Percentiles rank a stretch among this genome's conserved stretches.
Evolutionary conservation across 1,140 invertebrate species (phyloP).

Genomic region (Caenorhabditis inopinata): DNA sequence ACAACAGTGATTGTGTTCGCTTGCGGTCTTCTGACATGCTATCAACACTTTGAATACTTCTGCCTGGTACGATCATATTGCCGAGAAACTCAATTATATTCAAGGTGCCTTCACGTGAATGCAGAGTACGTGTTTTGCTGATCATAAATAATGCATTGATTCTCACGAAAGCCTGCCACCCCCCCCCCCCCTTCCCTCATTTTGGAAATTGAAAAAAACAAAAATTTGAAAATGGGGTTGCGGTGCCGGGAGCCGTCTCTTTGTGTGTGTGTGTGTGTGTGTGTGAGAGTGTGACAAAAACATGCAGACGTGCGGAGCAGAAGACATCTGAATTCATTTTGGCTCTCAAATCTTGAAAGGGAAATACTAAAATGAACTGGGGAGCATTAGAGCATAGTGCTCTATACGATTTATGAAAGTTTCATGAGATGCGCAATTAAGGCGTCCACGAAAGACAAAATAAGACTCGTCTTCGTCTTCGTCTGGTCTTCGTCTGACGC

Average conservation of each 20-base stretch:
- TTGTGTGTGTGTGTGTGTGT: too few relatives aligned
- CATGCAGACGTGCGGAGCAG: background rate
- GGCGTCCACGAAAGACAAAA: too few relatives aligned
- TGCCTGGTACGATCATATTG: constrained; percentile 57
- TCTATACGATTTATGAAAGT: too few relatives aligned
- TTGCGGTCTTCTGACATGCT: constrained; percentile 52
- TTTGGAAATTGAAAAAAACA: background rate
- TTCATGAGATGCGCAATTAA: too few relatives aligned
- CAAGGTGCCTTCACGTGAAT: constrained; percentile 56
- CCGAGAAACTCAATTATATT: constrained; percentile 62
- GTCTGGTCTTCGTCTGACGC: too few relatives aligned
- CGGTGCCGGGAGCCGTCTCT: background rate
- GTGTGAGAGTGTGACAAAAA: constrained; percentile 16
- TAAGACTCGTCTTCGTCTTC: too few relatives aligned
- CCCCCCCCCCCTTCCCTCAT: too few relatives aligned
- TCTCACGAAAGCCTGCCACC: background rate
- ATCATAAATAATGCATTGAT: background rate
- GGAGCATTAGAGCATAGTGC: background rate
- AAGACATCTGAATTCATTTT: background rate
- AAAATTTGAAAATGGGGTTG: background rate
- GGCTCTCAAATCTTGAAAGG: background rate
- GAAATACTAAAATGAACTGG: background rate
- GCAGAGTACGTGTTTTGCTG: constrained; percentile 47
- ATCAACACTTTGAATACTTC: constrained; percentile 58
- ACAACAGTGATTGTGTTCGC: constrained; percentile 48